Evolutionary conservation across 2,888 invertebrate species (phyloP).

Genomic region (Glyphotaelius pellucidus): DNA sequence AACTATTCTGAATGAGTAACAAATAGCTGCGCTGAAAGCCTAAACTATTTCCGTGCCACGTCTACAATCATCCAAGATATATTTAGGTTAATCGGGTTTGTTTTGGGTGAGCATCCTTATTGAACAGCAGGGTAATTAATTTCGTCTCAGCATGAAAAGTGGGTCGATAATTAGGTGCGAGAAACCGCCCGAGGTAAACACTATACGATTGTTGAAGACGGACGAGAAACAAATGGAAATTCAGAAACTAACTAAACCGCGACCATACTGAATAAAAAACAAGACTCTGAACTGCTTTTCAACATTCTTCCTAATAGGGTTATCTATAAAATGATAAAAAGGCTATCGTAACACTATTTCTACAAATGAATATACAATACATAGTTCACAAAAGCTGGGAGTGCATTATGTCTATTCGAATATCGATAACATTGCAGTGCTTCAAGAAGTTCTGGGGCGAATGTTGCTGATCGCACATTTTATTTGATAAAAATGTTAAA

Average conservation of each 20-base stretch:
- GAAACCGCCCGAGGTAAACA: constrained; percentile 30
- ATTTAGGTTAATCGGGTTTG: constrained; percentile 6
- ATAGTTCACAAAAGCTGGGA: not conserved
- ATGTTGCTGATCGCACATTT: no score
- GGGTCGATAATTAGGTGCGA: constrained; percentile 44
- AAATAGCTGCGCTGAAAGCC: not conserved
- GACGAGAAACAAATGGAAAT: constrained; percentile 28
- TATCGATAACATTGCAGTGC: no score
- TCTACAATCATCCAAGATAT: constrained; percentile 17
- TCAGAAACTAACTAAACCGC: not conserved
- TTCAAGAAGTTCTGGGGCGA: no score
- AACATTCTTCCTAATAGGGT: not conserved
- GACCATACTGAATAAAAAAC: not conserved
- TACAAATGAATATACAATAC: not conserved
- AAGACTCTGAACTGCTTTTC: not conserved
- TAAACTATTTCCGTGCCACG: not conserved
- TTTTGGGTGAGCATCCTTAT: constrained; percentile 9
- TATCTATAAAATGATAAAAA: not conserved
- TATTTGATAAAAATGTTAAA: no score
- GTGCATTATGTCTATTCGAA: not conserved
- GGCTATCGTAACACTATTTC: not conserved
- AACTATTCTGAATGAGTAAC: not conserved
- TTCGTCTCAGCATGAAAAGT: constrained; percentile 31
- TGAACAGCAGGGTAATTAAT: constrained; percentile 44
- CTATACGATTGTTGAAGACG: constrained; percentile 22